Conservation (phyloP, 1,140 invertebrate genomes). For the Lethrus apterus region DNA sequence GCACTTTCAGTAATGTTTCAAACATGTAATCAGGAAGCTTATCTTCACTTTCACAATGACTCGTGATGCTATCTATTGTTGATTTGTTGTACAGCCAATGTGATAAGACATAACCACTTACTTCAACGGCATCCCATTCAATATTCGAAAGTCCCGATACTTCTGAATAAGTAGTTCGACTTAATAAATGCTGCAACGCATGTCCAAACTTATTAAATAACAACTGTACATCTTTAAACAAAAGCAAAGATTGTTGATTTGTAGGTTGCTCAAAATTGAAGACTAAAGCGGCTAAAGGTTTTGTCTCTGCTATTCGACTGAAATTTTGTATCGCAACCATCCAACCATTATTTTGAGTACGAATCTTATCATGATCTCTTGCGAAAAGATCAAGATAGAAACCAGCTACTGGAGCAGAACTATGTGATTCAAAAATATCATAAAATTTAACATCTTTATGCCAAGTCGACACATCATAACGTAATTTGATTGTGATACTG, state of each 20-base stretch:
- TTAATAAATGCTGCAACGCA: slow-evolving; percentile 72
- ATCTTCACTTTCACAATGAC: slow-evolving; percentile 67
- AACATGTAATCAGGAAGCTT: slow-evolving; percentile 59
- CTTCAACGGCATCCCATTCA: slow-evolving; percentile 83
- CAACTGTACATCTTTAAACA: slow-evolving; percentile 64
- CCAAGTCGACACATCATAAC: slow-evolving; percentile 62
- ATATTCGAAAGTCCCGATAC: slow-evolving; percentile 76
- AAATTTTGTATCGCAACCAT: slow-evolving; percentile 60
- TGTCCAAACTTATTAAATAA: slow-evolving; percentile 83
- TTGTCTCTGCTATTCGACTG: slow-evolving; percentile 51
- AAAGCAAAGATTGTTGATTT: slow-evolving; percentile 61
- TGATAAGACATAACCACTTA: slow-evolving; percentile 72
- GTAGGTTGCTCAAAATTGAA: slow-evolving; percentile 68
- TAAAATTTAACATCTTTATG: slow-evolving; percentile 80
- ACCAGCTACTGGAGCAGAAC: slow-evolving; percentile 58
- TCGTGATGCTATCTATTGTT: slow-evolving; percentile 60
- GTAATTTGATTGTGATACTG: slow-evolving; percentile 71
- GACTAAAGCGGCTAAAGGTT: slow-evolving; percentile 70
- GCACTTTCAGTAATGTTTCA: slow-evolving; percentile 53
- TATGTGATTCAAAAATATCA: slow-evolving; percentile 68
- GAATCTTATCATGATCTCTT: slow-evolving; percentile 55
- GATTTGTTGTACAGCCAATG: slow-evolving; percentile 71
- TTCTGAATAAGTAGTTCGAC: slow-evolving; percentile 71
- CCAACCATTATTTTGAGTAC: slow-evolving; percentile 54
- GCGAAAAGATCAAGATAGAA: slow-evolving; percentile 81